Evolutionary conservation across 2,888 invertebrate species (phyloP), one percentile per base, ranked within the genome.

Genomic region (Lycophotia porphyrea): DNA sequence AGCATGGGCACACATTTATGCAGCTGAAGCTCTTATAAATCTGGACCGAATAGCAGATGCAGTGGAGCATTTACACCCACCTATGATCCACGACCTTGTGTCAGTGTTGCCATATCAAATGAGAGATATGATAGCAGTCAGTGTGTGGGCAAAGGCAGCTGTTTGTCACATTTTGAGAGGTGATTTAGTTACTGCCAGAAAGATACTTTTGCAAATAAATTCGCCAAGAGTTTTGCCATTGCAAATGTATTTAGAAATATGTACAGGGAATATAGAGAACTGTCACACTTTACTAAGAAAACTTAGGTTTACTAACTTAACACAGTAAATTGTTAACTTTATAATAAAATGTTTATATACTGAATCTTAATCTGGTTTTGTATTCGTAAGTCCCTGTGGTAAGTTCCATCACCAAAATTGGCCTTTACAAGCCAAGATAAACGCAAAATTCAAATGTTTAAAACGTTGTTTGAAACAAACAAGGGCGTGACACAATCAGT

Each of bases 1-100:
- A 93, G 97, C 98, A 87, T 96, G 99, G 89, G 99, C 98, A 0
- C 98, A 98, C 93, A 97, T 99, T 88, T 99, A 99, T 93, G 98
- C 98, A 70, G 99, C 99, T 0, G 99, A 99, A 95, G 98, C 99
- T 42, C 95, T 98, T 21, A 97, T 99, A 71, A 97, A 98, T 88
- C 95, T 98, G 91, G 98, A 99, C 91, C 97, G 97, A 94, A 97
- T 98, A 84, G 96, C 97, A 1, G 99, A 99, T 93, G 99, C 99
- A 1, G 97, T 98, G 21, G 97, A 98, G 76, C 98, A 98, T 93
- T 96, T 99, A 69, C 98, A 98, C 88, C 98, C 98, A 2, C 97
- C 98, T 69, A 97, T 97, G 93, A 97, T 98, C 66, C 96, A 96
- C 87, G 96, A 96, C 52, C 90, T 96, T 18, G 95, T 96, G 1